Base-by-base conservation (phyloP, 2,888 invertebrate genomes). In the Spisula solida region DNA sequence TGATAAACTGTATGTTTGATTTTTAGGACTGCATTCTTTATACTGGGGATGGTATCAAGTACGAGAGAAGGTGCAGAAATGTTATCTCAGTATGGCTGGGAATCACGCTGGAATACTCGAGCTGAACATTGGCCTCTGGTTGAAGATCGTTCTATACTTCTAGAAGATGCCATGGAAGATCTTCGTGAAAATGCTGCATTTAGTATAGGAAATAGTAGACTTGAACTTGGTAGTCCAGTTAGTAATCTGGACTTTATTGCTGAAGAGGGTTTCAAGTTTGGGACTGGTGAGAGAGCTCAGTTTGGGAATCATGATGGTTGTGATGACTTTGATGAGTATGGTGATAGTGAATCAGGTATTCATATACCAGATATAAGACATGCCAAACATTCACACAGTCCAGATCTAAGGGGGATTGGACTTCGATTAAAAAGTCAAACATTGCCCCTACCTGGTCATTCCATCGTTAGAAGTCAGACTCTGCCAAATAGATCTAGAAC, bases 51-150 rank as follows among this genome's bases (percentile, higher is more conserved):
- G 55, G 97, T 99, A 81, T 98, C 98, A 0, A 98, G 98, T 88
- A 99, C 98, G 0, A 97, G 97, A 92, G 97, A 98, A 87, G 99
- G 99, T 6, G 98, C 98, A 0, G 98, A 98, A 96, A 97, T 98
- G 84, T 97, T 99, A 4, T 97, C 97, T 80, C 98, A 98, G 96
- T 97, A 98, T 94, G 98, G 98, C 97, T 97, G 96, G 96, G 96
- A 96, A 88, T 98, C 98, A 94, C 98, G 98, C 8, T 97, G 98
- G 86, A 98, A 98, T 94, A 98, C 98, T 91, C 97, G 98, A 0
- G 98, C 96, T 98, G 98, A 91, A 55, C 85, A 81, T n/a, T 95
- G 95, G 95, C 95, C 95, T 0, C 93, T 95, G 6, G 91, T 95
- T n/a, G 94, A 95, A 80, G 93, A 94, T 84, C 84, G 94, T 89